These are phyloP conservation scores for Halcyon badia DNA, from an alignment of 2,797 vertebrate genomes.

Conservation along the genomic window DNA sequence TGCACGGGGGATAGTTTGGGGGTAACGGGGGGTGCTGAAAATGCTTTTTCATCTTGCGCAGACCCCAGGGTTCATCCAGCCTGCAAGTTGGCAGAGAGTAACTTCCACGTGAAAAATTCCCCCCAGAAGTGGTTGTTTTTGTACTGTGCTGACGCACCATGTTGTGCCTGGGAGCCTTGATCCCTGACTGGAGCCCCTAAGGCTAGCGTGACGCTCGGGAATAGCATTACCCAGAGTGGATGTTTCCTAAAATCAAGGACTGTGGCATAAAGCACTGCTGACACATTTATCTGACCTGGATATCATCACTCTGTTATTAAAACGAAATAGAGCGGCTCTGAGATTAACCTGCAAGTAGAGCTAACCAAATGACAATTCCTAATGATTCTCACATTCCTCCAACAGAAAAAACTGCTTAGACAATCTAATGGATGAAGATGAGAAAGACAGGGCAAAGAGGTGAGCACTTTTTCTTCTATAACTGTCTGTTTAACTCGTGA, in stretches of 20 bases:
- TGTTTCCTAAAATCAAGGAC: constrained; percentile 48
- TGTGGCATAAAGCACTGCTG: constrained; percentile 53
- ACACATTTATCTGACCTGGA: constrained; percentile 67
- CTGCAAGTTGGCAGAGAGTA: not conserved
- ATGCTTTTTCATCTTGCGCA: not conserved
- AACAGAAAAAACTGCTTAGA: constrained; percentile 82
- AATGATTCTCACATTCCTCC: constrained; percentile 62
- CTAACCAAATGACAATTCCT: constrained; percentile 32
- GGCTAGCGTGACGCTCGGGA: not conserved
- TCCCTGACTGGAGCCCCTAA: not conserved
- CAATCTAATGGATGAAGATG: constrained; percentile 89
- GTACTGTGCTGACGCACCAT: not conserved
- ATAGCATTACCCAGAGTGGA: not conserved
- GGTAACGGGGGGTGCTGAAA: not conserved
- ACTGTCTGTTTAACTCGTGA: not conserved
- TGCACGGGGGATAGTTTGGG: not conserved
- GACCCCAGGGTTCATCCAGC: not conserved
- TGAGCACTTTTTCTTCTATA: constrained; percentile 64
- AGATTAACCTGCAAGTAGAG: constrained; percentile 61
- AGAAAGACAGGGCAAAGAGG: constrained; percentile 89
- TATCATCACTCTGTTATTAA: constrained; percentile 59
- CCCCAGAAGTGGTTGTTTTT: not conserved
- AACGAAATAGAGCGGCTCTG: constrained; percentile 59
- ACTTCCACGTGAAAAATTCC: not conserved
- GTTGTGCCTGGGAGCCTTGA: not conserved